Evolutionary conservation across 2,888 invertebrate genomes (phyloP).

Genomic region (Odontothrips loti): DNA sequence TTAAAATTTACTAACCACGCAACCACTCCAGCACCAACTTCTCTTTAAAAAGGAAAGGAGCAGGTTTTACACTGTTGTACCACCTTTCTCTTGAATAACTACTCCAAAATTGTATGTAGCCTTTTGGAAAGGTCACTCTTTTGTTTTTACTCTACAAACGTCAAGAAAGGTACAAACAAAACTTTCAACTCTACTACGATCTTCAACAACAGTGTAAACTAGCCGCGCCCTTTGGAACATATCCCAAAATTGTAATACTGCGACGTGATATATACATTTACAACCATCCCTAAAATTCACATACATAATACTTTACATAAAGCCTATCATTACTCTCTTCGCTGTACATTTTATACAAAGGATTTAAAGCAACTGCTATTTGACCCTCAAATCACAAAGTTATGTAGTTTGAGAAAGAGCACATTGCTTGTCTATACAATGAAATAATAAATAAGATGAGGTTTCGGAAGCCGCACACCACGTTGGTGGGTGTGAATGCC

Average conservation of each 20-base stretch:
- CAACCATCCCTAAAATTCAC: background rate
- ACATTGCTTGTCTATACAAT: constrained; percentile 21
- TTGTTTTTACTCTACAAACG: no score
- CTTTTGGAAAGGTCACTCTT: no score
- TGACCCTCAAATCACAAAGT: no score
- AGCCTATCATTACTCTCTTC: background rate
- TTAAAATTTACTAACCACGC: constrained; percentile 25
- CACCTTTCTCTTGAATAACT: no score
- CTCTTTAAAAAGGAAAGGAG: background rate
- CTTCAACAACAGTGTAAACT: no score
- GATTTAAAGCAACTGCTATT: background rate
- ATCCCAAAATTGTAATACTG: constrained; percentile 24
- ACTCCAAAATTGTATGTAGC: no score
- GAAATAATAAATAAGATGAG: constrained; percentile 13
- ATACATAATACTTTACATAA: constrained; percentile 21
- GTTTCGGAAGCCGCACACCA: background rate
- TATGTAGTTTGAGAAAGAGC: background rate
- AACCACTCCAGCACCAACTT: constrained; percentile 8
- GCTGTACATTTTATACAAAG: constrained; percentile 20
- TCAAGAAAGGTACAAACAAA: no score
- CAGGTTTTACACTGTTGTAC: constrained; percentile 8
- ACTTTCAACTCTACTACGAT: no score
- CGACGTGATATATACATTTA: background rate
- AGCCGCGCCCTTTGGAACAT: constrained; percentile 17
- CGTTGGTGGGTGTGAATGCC: background rate